Percentiles rank a stretch among this genome's conserved stretches.
These are phyloP conservation scores for Adelosebastes latens DNA, from an alignment of 2,797 vertebrate species.

Conservation along the genomic window DNA sequence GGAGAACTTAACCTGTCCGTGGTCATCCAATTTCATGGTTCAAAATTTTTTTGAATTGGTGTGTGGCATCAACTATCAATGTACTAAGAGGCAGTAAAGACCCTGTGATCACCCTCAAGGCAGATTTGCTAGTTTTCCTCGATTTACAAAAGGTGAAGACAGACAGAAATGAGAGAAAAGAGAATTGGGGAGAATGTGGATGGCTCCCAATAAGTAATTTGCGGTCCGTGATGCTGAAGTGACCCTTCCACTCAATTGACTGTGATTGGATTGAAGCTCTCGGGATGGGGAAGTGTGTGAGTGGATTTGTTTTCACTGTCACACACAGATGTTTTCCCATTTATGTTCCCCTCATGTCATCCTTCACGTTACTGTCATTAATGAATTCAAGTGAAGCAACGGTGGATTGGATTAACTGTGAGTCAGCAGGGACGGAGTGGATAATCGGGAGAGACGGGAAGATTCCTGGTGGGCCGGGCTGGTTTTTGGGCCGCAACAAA, in stretches of 20 bases:
- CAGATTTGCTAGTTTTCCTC: background rate
- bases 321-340: background rate
- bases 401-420: background rate
- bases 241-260: background rate
- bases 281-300: background rate
- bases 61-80: background rate
- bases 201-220: background rate
- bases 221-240: background rate
- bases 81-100: background rate
- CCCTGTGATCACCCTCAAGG: background rate
- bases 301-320: background rate
- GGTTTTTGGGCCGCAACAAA: background rate
- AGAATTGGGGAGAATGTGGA: background rate
- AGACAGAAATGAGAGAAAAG: background rate
- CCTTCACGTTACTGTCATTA: background rate
- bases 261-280: background rate
- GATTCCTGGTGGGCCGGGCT: background rate
- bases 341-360: background rate
- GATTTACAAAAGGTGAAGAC: background rate
- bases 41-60: background rate
- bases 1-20: background rate
- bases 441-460: background rate
- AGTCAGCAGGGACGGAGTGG: background rate
- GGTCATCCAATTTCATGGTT: constrained; percentile 7
- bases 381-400: too few relatives aligned